Percentiles rank a stretch among this genome's conserved stretches.
phyloP scores from a whole-genome alignment of 1,140 invertebrate species.

The Microplitis mediator region DNA sequence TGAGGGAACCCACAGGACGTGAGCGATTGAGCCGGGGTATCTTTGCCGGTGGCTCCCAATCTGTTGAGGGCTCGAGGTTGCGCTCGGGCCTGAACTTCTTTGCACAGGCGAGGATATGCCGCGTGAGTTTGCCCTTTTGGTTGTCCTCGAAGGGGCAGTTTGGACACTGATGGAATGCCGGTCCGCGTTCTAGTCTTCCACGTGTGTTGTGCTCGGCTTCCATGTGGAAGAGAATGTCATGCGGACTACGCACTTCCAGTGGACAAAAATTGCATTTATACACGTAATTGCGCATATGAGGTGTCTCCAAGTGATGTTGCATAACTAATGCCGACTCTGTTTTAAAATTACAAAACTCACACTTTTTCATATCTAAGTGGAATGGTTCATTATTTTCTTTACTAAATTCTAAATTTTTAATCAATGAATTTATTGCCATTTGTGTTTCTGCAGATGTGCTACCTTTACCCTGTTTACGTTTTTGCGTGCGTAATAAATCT shows the following conservation, averaged over 20 bases:
- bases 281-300: slow-evolving; percentile 86
- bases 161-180: slow-evolving; percentile 88
- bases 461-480: slow-evolving; percentile 73
- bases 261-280: slow-evolving; percentile 89
- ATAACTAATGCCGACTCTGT: slow-evolving; percentile 87
- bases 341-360: slow-evolving; percentile 90
- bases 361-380: slow-evolving; percentile 79
- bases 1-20: slow-evolving; percentile 57
- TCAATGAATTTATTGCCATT: slow-evolving; percentile 77
- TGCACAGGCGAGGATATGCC: slow-evolving; percentile 86
- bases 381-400: slow-evolving; percentile 89
- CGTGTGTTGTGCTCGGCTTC: slow-evolving; percentile 84
- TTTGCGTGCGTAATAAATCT: slow-evolving; percentile 86
- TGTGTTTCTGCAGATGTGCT: slow-evolving; percentile 73
- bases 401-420: slow-evolving; percentile 84
- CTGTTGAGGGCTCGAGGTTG: slow-evolving; percentile 81
- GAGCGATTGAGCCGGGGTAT: slow-evolving; percentile 76
- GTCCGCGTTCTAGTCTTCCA: slow-evolving; percentile 81
- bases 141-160: slow-evolving; percentile 95
- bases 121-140: slow-evolving; percentile 88
- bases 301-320: slow-evolving; percentile 88
- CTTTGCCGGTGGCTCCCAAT: slow-evolving; percentile 92
- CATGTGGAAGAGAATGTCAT: slow-evolving; percentile 91
- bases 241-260: slow-evolving; percentile 81
- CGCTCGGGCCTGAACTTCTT: slow-evolving; percentile 89